These are phyloP conservation scores for Arion vulgaris DNA, from an alignment of 1,140 invertebrate species.

Conservation along the genomic window DNA sequence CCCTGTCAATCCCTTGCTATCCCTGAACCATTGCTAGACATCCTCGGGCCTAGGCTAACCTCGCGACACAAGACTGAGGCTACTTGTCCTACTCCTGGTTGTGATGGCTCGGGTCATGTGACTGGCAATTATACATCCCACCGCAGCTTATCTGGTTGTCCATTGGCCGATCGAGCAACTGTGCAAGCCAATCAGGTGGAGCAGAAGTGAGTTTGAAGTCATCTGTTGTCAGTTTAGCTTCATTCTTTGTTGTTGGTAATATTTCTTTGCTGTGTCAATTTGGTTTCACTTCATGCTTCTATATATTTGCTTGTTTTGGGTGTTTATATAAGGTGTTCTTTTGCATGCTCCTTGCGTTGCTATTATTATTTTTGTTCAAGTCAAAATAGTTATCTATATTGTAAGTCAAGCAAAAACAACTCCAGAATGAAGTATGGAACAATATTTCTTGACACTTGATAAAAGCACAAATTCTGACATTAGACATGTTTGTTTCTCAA, in stretches of 20 bases:
- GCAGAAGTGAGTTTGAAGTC: slow-evolving; percentile 78
- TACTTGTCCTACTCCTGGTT: slow-evolving; percentile 72
- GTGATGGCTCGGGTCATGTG: slow-evolving; percentile 74
- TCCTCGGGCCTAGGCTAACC: slow-evolving; percentile 17
- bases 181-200: slow-evolving; percentile 69
- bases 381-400: too few species aligned
- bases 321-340: neutral
- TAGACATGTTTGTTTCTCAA: too few species aligned
- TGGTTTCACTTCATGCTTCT: neutral
- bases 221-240: slow-evolving; percentile 2
- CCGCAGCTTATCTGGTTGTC: slow-evolving; percentile 83
- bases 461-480: too few species aligned
- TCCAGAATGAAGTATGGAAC: too few species aligned
- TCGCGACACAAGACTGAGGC: slow-evolving; percentile 38
- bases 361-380: neutral
- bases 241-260: slow-evolving; percentile 12
- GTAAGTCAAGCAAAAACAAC: too few species aligned
- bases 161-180: slow-evolving; percentile 78
- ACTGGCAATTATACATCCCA: slow-evolving; percentile 86
- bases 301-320: slow-evolving; percentile 6
- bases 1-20: slow-evolving; percentile 16
- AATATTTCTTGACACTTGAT: too few species aligned
- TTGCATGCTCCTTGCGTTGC: slow-evolving; percentile 9
- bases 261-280: neutral
- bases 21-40: neutral